Evolutionary conservation across 1,140 invertebrate species (phyloP).

Genomic region (Conus betulinus): DNA sequence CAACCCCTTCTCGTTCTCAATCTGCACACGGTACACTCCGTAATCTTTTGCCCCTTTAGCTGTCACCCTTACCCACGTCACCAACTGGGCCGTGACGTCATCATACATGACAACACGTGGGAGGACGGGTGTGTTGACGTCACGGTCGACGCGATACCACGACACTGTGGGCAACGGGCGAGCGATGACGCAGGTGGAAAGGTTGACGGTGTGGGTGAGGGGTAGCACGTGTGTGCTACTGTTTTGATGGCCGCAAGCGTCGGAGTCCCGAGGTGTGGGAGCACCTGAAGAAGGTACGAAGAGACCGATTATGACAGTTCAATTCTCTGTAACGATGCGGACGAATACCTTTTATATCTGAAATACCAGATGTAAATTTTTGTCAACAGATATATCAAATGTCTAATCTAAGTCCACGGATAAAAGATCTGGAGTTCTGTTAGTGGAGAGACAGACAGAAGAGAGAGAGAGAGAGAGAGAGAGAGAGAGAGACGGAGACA

Average conservation of each 20-base stretch:
- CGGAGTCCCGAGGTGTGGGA: background rate
- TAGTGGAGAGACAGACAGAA: no score
- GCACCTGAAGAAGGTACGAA: background rate
- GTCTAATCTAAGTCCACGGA: no score
- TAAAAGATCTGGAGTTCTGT: no score
- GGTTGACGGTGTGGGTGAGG: background rate
- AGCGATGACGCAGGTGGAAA: background rate
- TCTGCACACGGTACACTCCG: background rate
- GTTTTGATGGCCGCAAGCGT: background rate
- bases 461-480: no score
- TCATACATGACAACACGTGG: constrained; percentile 8
- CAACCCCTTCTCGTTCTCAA: background rate
- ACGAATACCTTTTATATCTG: no score
- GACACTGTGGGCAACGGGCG: background rate
- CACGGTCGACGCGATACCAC: background rate
- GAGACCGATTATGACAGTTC: no score
- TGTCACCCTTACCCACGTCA: background rate
- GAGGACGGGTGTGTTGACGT: background rate
- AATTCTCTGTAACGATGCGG: no score
- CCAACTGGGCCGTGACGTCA: background rate
- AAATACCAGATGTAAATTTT: no score
- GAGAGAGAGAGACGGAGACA: no score
- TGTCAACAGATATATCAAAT: no score
- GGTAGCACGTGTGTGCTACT: background rate
- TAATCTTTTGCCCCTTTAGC: background rate